Percentiles rank a stretch among this genome's conserved stretches.
Evolutionary conservation across 2,888 invertebrate genomes (phyloP).

Genomic region (Lysandra coridon): DNA sequence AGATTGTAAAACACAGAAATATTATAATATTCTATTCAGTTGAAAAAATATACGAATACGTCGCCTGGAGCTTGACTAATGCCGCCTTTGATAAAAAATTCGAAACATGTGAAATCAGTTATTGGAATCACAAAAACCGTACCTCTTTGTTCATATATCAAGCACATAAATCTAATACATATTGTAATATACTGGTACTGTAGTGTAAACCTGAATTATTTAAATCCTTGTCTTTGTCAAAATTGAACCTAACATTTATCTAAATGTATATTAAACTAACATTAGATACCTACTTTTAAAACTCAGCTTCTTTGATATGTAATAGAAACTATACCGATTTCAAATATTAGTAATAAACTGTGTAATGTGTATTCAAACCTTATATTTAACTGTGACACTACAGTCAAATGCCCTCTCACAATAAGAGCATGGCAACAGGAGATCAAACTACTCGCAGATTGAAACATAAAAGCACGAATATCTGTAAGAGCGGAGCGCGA

Average conservation of each 20-base stretch:
- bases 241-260: not conserved
- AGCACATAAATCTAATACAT: not conserved
- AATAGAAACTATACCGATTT: too few relatives aligned
- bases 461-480: slow-evolving; percentile 23
- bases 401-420: not conserved
- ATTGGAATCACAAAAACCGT: not conserved
- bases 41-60: not conserved
- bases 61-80: slow-evolving; percentile 18
- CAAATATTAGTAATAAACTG: too few relatives aligned
- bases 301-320: not conserved
- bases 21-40: not conserved
- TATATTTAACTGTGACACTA: not conserved
- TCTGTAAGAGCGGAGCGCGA: not conserved
- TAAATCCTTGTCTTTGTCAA: not conserved
- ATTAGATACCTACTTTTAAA: not conserved
- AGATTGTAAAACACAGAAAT: not conserved
- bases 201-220: not conserved
- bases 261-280: not conserved
- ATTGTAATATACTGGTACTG: not conserved
- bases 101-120: slow-evolving; percentile 20
- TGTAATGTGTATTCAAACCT: too few relatives aligned
- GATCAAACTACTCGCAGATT: not conserved
- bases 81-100: slow-evolving; percentile 27
- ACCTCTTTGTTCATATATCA: slow-evolving; percentile 5
- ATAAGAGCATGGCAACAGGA: not conserved